Evolutionary conservation across 2,113 vertebrate species (phyloP).

Genomic region (Bagarius yarrelli): DNA sequence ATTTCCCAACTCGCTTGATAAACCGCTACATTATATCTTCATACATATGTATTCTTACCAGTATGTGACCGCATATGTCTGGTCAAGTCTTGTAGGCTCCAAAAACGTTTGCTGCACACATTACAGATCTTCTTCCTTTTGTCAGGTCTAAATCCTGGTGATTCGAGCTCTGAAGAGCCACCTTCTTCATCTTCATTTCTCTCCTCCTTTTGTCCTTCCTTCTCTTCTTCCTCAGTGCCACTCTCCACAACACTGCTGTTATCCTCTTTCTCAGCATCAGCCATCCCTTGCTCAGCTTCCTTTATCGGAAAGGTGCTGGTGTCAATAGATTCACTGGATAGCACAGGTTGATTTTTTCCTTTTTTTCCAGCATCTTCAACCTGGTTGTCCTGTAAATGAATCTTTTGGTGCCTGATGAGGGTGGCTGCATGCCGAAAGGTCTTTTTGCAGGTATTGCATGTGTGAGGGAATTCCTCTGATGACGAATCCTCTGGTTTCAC

Average conservation of each 20-base stretch:
- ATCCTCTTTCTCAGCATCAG: constrained; percentile 36
- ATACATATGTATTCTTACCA: constrained; percentile 70
- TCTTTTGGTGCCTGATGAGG: constrained; percentile 86
- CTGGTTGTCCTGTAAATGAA: constrained; percentile 65
- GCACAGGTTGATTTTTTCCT: background rate
- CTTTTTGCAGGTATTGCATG: constrained; percentile 85
- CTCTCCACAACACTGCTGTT: constrained; percentile 40
- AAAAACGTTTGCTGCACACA: constrained; percentile 94
- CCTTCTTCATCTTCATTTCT: constrained; percentile 48
- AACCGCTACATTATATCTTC: background rate
- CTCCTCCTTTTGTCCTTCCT: constrained; percentile 54
- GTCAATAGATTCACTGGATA: background rate
- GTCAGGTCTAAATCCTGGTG: constrained; percentile 74
- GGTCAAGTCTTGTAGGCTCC: constrained; percentile 97
- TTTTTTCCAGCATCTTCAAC: constrained; percentile 38
- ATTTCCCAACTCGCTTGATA: background rate
- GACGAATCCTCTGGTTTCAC: constrained; percentile 65
- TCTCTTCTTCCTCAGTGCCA: constrained; percentile 46
- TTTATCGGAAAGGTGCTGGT: constrained; percentile 17
- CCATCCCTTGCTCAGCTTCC: constrained; percentile 59
- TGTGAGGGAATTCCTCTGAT: constrained; percentile 64
- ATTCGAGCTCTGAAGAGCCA: constrained; percentile 38
- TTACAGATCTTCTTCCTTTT: constrained; percentile 97
- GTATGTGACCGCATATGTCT: constrained; percentile 97
- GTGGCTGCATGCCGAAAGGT: constrained; percentile 90